Evolutionary conservation across 2,888 invertebrate species (phyloP).

Genomic region (Exephanes ischioxanthus): DNA sequence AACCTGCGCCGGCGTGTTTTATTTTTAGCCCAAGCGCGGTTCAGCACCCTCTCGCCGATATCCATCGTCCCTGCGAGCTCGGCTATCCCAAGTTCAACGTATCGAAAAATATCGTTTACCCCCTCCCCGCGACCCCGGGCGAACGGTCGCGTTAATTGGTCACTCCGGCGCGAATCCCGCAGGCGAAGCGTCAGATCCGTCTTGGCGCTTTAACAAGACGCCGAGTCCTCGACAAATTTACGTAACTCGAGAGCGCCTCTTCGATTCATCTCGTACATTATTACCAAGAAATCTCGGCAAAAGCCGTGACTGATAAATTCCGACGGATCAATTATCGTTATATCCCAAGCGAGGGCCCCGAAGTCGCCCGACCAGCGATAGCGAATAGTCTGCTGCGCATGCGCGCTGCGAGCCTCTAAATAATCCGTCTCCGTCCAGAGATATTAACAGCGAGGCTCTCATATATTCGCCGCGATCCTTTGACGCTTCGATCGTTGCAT

Average conservation of each 20-base stretch:
- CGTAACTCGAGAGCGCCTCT: no score
- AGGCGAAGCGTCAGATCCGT: no score
- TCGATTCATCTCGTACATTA: no score
- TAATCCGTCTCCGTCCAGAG: background rate
- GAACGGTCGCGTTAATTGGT: background rate
- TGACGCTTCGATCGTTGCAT: background rate
- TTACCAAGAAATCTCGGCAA: no score
- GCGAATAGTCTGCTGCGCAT: background rate
- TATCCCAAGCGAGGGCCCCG: no score
- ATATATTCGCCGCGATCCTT: background rate
- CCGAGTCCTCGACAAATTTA: no score
- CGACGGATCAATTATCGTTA: no score
- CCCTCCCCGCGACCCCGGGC: background rate
- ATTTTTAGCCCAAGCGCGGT: constrained; percentile 60
- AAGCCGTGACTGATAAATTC: no score
- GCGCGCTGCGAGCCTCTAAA: background rate
- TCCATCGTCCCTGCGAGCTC: constrained; percentile 12
- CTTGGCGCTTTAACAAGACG: no score
- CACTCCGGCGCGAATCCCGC: no score
- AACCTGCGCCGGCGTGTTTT: constrained; percentile 23
- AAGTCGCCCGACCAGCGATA: background rate
- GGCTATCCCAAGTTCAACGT: background rate
- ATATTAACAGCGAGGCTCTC: background rate
- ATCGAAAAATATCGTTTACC: background rate
- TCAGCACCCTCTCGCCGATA: constrained; percentile 47